Evolutionary conservation across 2,888 invertebrate genomes (phyloP).

Genomic region (Drosophila macrospina): DNA sequence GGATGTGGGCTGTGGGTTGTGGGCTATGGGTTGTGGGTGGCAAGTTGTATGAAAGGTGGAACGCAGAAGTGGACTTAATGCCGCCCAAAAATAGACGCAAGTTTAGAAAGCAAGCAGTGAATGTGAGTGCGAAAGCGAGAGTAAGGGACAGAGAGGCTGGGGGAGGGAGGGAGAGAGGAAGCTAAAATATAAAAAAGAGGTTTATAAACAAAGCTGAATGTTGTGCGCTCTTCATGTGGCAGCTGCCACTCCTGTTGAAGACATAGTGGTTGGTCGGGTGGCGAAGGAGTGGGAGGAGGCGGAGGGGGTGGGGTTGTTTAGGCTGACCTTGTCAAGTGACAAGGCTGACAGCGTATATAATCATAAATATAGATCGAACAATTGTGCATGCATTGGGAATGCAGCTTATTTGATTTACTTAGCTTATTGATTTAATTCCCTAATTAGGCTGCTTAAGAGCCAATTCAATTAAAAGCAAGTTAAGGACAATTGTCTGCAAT

Average conservation of each 20-base stretch:
- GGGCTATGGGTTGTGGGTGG: not conserved
- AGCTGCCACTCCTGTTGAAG: constrained; percentile 9
- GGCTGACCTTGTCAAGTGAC: constrained; percentile 15
- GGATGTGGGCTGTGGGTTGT: constrained; percentile 2
- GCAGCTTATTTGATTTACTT: constrained; percentile 5
- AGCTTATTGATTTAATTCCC: constrained; percentile 13
- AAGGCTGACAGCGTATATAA: constrained; percentile 1
- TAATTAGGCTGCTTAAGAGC: constrained; percentile 2
- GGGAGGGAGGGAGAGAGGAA: not conserved
- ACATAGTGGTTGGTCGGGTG: too few species aligned
- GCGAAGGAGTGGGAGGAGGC: not conserved
- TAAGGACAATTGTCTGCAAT: not conserved
- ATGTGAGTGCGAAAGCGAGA: not conserved
- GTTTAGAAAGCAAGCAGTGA: constrained; percentile 1
- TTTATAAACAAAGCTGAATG: constrained; percentile 20
- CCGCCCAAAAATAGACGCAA: constrained; percentile 40
- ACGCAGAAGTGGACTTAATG: constrained; percentile 8
- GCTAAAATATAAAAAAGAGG: constrained; percentile 11
- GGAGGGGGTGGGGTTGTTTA: not conserved
- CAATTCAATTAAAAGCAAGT: not conserved
- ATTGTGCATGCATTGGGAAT: not conserved
- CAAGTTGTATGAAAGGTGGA: not conserved
- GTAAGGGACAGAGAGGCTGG: not conserved
- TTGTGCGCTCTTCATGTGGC: constrained; percentile 14
- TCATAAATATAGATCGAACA: constrained; percentile 14